phyloP scores from a whole-genome alignment of 2,797 vertebrate species.

The Scleropages formosus region DNA sequence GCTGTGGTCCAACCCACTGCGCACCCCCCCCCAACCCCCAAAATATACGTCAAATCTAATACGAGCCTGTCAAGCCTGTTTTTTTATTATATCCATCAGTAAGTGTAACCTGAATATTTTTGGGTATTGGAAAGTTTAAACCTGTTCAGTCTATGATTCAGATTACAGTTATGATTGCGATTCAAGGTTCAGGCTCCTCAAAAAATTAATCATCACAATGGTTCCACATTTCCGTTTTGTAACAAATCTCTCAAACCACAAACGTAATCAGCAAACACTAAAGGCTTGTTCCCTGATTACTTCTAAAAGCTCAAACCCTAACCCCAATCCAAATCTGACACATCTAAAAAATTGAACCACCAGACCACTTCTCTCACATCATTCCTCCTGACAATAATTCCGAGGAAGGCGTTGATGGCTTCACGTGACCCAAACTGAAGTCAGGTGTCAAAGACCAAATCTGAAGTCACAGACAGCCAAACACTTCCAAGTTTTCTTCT shows the following conservation, averaged over 20 bases:
- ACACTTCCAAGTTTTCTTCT: too few relatives aligned
- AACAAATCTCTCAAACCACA: conserved; percentile 26
- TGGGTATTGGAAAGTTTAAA: conserved; percentile 4
- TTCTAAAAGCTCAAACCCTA: background rate
- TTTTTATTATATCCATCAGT: background rate
- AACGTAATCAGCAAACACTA: conserved; percentile 4
- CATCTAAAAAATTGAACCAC: too few relatives aligned
- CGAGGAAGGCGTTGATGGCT: too few relatives aligned
- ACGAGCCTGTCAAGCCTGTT: background rate
- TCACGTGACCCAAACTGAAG: too few relatives aligned
- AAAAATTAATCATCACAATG: conserved; percentile 16
- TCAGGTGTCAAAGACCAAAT: too few relatives aligned
- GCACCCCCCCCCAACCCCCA: too few relatives aligned
- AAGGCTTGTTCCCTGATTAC: background rate
- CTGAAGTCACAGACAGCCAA: too few relatives aligned
- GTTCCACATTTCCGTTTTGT: conserved; percentile 28
- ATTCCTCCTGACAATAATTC: too few relatives aligned
- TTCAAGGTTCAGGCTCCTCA: too few relatives aligned
- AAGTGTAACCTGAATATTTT: conserved; percentile 21
- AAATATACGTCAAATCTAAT: background rate
- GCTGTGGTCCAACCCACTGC: too few relatives aligned
- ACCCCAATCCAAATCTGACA: background rate
- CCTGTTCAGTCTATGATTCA: background rate
- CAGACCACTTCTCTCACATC: too few relatives aligned
- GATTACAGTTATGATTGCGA: background rate